Conservation (phyloP, 2,797 vertebrate genomes). For the Acestrorhynchus altus region DNA sequence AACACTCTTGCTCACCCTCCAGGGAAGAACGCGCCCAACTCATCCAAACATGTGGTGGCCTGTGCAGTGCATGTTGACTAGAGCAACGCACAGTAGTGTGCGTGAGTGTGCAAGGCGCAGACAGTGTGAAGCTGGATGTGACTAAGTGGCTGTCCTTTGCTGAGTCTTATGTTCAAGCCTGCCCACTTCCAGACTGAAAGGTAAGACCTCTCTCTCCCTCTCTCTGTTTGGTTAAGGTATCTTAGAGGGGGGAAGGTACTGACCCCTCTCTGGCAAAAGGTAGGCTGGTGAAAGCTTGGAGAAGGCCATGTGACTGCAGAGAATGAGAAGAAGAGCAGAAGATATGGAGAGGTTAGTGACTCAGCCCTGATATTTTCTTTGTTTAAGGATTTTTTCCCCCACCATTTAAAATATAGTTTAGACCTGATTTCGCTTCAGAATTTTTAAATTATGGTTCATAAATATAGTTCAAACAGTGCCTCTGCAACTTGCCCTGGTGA, state of each 20-base stretch:
- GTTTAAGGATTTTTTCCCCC: neutral
- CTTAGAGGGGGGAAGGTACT: neutral
- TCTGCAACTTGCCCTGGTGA: neutral
- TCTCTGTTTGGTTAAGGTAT: neutral
- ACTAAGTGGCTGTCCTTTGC: constrained; percentile 13
- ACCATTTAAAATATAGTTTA: neutral
- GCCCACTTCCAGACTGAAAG: constrained; percentile 12
- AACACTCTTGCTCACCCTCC: constrained; percentile 37
- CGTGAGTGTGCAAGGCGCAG: constrained; percentile 3
- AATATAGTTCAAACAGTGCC: neutral
- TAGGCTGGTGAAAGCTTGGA: constrained; percentile 19
- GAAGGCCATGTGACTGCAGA: constrained; percentile 38
- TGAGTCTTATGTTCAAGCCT: constrained; percentile 9
- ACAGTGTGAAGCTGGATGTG: constrained; percentile 13
- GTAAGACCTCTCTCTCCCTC: constrained; percentile 10
- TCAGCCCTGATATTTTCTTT: constrained; percentile 18
- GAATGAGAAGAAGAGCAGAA: constrained; percentile 26
- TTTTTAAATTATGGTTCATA: neutral
- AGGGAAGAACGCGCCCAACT: constrained; percentile 52
- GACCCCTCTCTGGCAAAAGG: constrained; percentile 6
- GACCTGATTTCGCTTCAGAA: neutral
- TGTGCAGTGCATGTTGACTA: constrained; percentile 46
- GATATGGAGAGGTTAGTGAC: constrained; percentile 30
- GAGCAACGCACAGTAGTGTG: constrained; percentile 25
- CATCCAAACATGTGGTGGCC: constrained; percentile 57